Base-by-base conservation (phyloP, 2,113 vertebrate genomes). In the Terrapene triunguis region DNA sequence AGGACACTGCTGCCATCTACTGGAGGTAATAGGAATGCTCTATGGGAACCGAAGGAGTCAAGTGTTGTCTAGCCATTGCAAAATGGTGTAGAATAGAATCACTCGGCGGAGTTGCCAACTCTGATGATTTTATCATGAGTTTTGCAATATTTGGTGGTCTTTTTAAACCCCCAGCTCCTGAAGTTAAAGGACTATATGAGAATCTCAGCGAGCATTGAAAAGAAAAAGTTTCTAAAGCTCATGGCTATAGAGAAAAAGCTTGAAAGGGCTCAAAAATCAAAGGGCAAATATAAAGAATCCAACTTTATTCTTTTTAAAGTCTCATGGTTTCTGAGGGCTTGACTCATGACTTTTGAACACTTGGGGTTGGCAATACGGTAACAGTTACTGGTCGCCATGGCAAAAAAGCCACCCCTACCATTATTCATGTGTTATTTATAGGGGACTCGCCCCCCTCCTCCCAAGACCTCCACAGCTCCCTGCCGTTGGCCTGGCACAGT, bases 1-100 rank as follows among this genome's bases (percentile, higher is more conserved):
- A 94, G 95, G 89, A 91, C 42, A 47, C 42, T 97, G 87, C 94
- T 97, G 87, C 97, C 98, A 96, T 87, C 98, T 98, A 82, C 96
- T 92, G 98, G 95, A 91, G 53, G 35, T 35, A 57, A 12, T 0
- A 76, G 80, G 88, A 91, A 95, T 48, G 48, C 11, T 7, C 38
- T n/a, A 4, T 13, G 50, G 44, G 25, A 27, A 22, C 65, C 25
- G 3, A 51, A 54, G 19, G 93, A 48, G 27, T 3, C 35, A 1
- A 57, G 35, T 1, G 6, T 10, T n/a, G 21, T 29, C 10, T 0
- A 14, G 82, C 11, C 5, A 0, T 50, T 59, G 10, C 0, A 1
- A 65, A 65, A 55, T 65, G 10, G 51, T 79, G 14, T 2, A 7
- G 57, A 42, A 50, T 76, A 87, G 47, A 22, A 16, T 3, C 0